phyloP scores from a whole-genome alignment of 2,797 vertebrate species.

The Spondyliosoma cantharus region DNA sequence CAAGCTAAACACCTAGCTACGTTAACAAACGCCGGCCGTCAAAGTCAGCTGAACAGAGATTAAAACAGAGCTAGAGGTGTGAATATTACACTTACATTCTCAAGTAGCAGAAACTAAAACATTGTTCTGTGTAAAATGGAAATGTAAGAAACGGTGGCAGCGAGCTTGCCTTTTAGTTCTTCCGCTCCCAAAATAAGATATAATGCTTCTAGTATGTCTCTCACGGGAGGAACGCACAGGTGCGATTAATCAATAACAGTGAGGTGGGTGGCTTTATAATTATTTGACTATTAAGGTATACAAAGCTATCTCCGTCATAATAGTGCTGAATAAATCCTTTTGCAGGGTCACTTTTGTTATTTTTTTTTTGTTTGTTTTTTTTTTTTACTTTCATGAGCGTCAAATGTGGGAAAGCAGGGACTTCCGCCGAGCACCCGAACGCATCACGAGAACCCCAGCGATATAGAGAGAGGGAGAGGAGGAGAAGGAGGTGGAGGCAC shows the following conservation, averaged over 20 bases:
- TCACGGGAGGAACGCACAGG: background rate
- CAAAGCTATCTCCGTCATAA: too few relatives aligned
- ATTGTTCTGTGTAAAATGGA: background rate
- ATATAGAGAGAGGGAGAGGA: constrained; percentile 30
- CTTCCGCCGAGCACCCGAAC: constrained; percentile 57
- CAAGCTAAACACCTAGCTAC: too few relatives aligned
- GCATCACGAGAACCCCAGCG: constrained; percentile 55
- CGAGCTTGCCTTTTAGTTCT: background rate
- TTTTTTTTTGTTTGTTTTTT: background rate
- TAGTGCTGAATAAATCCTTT: background rate
- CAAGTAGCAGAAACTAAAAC: background rate
- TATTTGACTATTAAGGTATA: too few relatives aligned
- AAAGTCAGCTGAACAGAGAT: too few relatives aligned
- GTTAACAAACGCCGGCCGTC: too few relatives aligned
- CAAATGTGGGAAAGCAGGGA: background rate
- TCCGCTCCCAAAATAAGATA: background rate
- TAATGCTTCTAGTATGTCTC: background rate
- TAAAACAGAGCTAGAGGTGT: background rate
- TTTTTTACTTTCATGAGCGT: too few relatives aligned
- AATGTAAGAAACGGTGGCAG: background rate
- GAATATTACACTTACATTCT: background rate
- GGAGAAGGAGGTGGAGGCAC: constrained; percentile 52
- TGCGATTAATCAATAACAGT: background rate
- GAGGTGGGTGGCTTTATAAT: too few relatives aligned
- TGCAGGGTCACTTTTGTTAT: background rate